phyloP scores from a whole-genome alignment of 2,797 vertebrate genomes.

The Syndactyla subalaris region DNA sequence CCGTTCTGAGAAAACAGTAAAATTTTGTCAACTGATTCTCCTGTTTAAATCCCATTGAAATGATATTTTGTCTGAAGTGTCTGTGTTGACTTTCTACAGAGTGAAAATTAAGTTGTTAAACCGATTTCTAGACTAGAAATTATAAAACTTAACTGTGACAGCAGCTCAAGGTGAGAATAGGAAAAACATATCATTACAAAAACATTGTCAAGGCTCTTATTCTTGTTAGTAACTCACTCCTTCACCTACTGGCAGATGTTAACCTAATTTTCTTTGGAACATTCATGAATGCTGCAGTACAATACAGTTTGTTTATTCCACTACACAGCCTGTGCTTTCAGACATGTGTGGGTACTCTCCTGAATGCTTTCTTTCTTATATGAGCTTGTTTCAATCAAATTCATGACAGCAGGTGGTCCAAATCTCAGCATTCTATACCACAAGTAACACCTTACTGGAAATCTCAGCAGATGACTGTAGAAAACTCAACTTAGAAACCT shows the following conservation, averaged over 20 bases:
- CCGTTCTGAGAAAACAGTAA: neutral
- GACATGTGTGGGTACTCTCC: neutral
- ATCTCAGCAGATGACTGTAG: neutral
- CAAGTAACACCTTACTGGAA: neutral
- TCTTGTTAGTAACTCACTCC: neutral
- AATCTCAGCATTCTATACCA: neutral
- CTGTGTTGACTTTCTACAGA: neutral
- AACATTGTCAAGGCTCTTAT: neutral
- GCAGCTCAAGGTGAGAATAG: neutral
- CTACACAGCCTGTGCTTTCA: neutral
- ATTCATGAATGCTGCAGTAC: accelerated
- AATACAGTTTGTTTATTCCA: neutral
- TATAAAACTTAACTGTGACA: neutral
- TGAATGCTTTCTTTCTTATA: neutral
- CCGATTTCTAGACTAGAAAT: neutral
- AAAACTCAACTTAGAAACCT: neutral
- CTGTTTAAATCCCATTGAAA: neutral
- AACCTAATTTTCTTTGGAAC: neutral
- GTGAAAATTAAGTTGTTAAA: neutral
- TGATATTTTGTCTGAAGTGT: neutral
- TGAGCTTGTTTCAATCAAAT: neutral
- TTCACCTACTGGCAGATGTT: neutral
- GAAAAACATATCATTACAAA: neutral
- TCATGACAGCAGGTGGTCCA: neutral
- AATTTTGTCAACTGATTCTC: neutral